These are phyloP conservation scores for Mycetomoellerius zeteki DNA, from an alignment of 1,140 invertebrate species.

Conservation along the genomic window DNA sequence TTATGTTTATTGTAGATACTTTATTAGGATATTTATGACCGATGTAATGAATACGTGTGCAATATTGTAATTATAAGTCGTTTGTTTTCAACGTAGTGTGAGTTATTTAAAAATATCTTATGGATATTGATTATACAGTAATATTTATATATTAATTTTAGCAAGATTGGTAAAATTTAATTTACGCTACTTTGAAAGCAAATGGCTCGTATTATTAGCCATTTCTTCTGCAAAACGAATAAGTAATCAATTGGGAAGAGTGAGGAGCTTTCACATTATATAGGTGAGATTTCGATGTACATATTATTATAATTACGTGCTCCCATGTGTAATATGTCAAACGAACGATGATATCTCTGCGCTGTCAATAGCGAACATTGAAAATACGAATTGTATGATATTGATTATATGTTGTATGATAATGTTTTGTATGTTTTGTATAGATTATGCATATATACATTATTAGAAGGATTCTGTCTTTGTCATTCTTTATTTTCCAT, in stretches of 20 bases:
- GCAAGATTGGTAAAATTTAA: background rate
- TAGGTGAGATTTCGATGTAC: constrained; percentile 22
- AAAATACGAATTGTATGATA: constrained; percentile 71
- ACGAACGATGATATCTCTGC: constrained; percentile 9
- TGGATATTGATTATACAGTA: background rate
- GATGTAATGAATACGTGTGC: constrained; percentile 32
- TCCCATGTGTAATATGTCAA: background rate
- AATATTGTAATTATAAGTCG: constrained; percentile 23
- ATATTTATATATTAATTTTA: constrained; percentile 16
- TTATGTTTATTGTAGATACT: background rate
- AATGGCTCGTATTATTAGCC: background rate
- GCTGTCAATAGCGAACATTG: constrained; percentile 57
- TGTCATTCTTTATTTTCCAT: background rate
- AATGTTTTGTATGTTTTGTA: constrained; percentile 70
- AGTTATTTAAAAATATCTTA: background rate
- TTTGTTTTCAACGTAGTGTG: constrained; percentile 3
- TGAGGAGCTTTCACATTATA: background rate
- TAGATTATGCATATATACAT: constrained; percentile 60
- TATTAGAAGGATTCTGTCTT: constrained; percentile 34
- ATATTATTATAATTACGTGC: constrained; percentile 10
- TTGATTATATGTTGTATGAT: constrained; percentile 74
- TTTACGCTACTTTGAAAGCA: constrained; percentile 26
- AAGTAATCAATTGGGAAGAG: background rate
- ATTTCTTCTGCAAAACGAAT: background rate
- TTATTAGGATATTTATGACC: constrained; percentile 41